A percentile compares a stretch with the other conserved stretches of the same genome.
phyloP scores from a whole-genome alignment of 2,797 vertebrate genomes.

The Xenopus petersii region DNA sequence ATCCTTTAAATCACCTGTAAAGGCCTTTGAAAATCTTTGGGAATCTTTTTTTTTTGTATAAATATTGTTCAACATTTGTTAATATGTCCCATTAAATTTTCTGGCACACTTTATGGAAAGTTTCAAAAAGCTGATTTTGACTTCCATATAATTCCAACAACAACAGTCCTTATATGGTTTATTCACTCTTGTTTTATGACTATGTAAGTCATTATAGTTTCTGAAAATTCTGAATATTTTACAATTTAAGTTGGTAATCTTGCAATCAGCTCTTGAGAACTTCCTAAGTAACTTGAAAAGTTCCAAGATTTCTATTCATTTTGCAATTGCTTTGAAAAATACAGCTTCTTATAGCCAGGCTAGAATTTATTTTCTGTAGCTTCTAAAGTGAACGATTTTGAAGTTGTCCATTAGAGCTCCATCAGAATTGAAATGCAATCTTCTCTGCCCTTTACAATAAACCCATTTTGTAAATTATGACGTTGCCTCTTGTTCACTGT shows the following conservation, averaged over 20 bases:
- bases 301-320: background rate
- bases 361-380: constrained; percentile 10
- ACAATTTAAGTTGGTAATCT: constrained; percentile 16
- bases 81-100: no score
- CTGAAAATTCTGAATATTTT: constrained; percentile 20
- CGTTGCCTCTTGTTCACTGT: background rate
- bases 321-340: constrained; percentile 6
- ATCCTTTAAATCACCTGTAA: no score
- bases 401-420: constrained; percentile 9
- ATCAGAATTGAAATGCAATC: constrained; percentile 4
- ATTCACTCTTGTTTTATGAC: no score
- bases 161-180: no score
- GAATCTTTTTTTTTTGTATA: no score
- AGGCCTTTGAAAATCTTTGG: no score
- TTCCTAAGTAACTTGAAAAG: constrained; percentile 13
- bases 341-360: background rate
- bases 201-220: background rate
- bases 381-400: constrained; percentile 15
- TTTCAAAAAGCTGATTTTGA: no score
- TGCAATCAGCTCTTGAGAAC: constrained; percentile 15
- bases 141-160: no score
- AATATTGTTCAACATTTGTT: no score
- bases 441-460: constrained; percentile 6
- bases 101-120: no score
- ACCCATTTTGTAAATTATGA: constrained; percentile 9